Percentiles rank a stretch among this genome's conserved stretches.
phyloP scores from a whole-genome alignment of 2,113 vertebrate species.

The Heptranchias perlo region DNA sequence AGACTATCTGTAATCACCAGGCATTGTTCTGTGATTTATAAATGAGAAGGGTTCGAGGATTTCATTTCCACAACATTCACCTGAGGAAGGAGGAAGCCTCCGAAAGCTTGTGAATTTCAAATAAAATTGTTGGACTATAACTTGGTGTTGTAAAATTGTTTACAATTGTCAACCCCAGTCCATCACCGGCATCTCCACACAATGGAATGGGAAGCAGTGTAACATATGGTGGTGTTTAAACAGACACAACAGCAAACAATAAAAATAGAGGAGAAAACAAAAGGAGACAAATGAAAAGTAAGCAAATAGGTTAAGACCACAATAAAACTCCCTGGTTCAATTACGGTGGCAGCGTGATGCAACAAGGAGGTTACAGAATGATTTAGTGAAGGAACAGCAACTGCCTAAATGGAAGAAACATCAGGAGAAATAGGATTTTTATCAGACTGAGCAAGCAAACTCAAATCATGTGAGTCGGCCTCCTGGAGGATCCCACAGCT shows the following conservation, averaged over 20 bases:
- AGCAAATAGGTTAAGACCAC: not conserved
- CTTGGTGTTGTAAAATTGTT: no score
- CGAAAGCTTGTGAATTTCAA: no score
- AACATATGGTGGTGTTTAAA: not conserved
- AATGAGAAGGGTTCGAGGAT: no score
- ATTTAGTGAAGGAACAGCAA: not conserved
- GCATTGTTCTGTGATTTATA: no score
- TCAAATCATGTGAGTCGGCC: not conserved
- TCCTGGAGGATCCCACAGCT: not conserved
- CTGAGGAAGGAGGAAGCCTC: no score
- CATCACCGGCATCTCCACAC: no score
- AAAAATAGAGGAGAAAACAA: not conserved
- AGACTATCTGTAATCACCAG: no score
- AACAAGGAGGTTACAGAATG: not conserved
- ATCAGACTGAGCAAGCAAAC: not conserved
- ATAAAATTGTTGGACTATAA: no score
- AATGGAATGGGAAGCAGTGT: not conserved
- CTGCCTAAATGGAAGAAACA: not conserved
- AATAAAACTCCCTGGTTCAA: not conserved
- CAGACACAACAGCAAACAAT: not conserved
- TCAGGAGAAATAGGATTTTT: not conserved
- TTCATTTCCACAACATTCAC: no score
- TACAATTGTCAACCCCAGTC: no score
- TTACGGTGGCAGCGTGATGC: not conserved
- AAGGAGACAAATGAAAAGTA: not conserved